Percentiles rank a stretch among this genome's conserved stretches.
These are phyloP conservation scores for Eurystomus gularis DNA, from an alignment of 2,113 vertebrate species.

Conservation along the genomic window DNA sequence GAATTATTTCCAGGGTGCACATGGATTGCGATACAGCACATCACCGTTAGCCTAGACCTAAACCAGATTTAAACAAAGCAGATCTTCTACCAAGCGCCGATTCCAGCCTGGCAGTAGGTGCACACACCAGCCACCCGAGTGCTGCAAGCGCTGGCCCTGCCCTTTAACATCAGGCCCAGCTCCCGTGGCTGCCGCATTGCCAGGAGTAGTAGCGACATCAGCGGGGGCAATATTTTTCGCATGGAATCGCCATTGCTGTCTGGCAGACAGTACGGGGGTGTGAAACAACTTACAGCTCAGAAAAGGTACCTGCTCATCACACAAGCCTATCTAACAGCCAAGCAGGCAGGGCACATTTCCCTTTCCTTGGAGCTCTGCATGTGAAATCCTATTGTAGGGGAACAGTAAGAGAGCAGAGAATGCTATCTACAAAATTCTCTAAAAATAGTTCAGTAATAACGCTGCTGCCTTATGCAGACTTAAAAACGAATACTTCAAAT, in stretches of 20 bases:
- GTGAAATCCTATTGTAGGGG: not conserved
- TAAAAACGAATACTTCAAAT: not conserved
- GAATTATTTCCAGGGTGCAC: not conserved
- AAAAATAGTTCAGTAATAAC: not conserved
- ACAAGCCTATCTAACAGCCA: not conserved
- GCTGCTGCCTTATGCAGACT: not conserved
- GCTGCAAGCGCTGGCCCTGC: rapidly evolving
- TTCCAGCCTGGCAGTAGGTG: not conserved
- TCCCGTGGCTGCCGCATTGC: rapidly evolving
- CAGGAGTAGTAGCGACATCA: not conserved
- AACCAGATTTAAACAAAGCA: not conserved
- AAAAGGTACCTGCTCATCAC: not conserved
- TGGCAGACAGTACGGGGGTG: not conserved
- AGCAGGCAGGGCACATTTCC: not conserved
- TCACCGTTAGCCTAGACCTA: not conserved
- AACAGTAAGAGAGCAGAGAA: not conserved
- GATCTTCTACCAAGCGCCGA: rapidly evolving
- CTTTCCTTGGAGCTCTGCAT: not conserved
- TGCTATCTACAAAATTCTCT: not conserved
- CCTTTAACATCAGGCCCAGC: not conserved
- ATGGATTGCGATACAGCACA: not conserved
- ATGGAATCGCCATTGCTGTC: not conserved
- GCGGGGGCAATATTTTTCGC: not conserved
- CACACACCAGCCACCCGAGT: not conserved
- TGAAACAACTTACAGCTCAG: not conserved